Evolutionary conservation across 2,113 vertebrate genomes (phyloP), one percentile per base, ranked within the genome.

Genomic region (Zosterops hypoxanthus): DNA sequence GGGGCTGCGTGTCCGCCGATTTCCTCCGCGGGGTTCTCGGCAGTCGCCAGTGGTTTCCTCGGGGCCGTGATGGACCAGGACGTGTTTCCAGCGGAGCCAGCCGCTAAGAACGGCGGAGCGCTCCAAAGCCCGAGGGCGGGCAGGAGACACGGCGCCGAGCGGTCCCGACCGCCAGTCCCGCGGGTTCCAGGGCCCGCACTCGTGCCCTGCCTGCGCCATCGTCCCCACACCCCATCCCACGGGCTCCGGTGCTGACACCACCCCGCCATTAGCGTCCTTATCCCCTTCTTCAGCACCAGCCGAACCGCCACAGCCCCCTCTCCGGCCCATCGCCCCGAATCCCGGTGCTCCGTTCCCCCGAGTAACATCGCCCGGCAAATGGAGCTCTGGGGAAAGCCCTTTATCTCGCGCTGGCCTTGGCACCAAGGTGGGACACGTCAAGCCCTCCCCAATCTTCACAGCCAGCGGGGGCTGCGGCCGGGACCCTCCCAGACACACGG

Each of bases 191-290:
- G 91, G 90, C 92, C 24, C 34, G 6, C 23, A 7, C 10, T 26
- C 20, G 3, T 16, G 12, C 57, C 33, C 68, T 1, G 11, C 28
- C 68, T 1, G 11, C 28, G 14, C 4, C n/a, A 6, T 8, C 6
- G 4, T 4, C 14, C 22, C 14, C 13, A 5, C 4, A 33, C 1
- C n/a, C 46, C 60, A 36, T 2, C 12, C 41, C 34, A 9, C 1
- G 11, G 9, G 57, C 36, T 11, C 5, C 33, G 1, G 8, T 5
- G 7, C 49, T 82, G 50, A 39, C 42, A 12, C 13, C 9, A 8
- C 14, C 20, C 14, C 5, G 0, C 31, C 34, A 0, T 16, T 25
- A 33, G 2, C 0, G 1, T 17, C 4, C 22, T 24, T 19, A 5
- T 2, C 25, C 21, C 17, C 9, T 23, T 33, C 25, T 46, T 25